Conservation (phyloP, 1,140 invertebrate species). For the Zaprionus vittiger region DNA sequence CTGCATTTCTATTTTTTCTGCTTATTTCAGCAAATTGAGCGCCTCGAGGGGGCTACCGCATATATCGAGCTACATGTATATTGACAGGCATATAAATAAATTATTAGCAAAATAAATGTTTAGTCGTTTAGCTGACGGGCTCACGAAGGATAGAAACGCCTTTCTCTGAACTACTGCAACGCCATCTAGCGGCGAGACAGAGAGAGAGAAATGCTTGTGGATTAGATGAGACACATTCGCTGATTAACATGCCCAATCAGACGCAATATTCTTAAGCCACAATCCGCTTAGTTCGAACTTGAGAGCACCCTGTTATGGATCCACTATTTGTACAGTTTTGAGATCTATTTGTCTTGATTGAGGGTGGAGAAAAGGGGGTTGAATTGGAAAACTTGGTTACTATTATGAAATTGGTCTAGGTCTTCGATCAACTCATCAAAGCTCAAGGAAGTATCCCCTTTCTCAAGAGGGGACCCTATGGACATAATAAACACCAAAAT, state of each 20-base stretch:
- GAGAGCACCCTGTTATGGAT: background rate
- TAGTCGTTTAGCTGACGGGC: conserved; percentile 50
- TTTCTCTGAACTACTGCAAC: background rate
- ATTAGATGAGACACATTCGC: conserved; percentile 35
- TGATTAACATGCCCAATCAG: conserved; percentile 42
- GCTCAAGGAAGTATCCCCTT: no score
- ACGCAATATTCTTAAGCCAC: background rate
- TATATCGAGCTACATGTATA: conserved; percentile 50
- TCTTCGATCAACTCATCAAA: background rate
- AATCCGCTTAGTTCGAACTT: background rate
- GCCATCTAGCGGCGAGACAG: conserved; percentile 38
- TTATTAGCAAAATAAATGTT: conserved; percentile 80
- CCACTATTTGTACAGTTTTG: background rate
- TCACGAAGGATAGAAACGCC: background rate
- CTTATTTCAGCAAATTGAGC: conserved; percentile 75
- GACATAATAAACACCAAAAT: no score
- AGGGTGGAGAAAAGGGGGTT: background rate
- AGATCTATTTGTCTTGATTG: background rate
- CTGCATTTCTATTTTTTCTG: conserved; percentile 53
- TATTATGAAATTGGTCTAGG: background rate
- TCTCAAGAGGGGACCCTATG: no score
- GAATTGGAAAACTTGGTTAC: background rate
- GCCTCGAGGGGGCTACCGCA: conserved; percentile 48
- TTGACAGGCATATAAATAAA: conserved; percentile 79
- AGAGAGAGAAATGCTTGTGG: conserved; percentile 18